phyloP scores from a whole-genome alignment of 2,888 invertebrate genomes.

The Kryphioiulus occultus region DNA sequence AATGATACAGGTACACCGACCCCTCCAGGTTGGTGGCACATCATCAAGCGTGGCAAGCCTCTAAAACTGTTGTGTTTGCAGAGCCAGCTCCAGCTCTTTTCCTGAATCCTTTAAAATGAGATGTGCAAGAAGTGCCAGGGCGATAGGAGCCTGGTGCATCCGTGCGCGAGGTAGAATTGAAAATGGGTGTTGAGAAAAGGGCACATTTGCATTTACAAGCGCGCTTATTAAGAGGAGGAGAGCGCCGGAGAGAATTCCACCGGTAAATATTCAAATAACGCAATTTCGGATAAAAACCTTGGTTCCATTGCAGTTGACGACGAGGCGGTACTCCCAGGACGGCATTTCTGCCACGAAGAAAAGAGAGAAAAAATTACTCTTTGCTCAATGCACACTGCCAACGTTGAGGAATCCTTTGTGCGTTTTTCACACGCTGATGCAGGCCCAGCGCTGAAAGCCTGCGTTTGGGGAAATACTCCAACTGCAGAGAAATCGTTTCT shows the following conservation, averaged over 20 bases:
- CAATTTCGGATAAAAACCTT: background rate
- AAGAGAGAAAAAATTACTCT: background rate
- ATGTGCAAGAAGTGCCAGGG: background rate
- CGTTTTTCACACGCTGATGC: background rate
- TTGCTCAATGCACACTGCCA: constrained; percentile 17
- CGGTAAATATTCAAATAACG: constrained; percentile 23
- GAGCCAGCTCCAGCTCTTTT: background rate
- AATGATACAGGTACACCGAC: too few species aligned
- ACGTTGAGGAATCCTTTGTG: background rate
- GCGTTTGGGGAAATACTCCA: background rate
- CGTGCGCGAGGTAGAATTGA: background rate
- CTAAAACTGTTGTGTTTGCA: background rate
- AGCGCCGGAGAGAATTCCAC: background rate
- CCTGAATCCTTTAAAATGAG: background rate
- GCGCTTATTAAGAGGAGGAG: constrained; percentile 9
- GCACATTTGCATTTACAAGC: constrained; percentile 23
- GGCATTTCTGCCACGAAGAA: background rate
- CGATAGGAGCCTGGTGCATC: background rate
- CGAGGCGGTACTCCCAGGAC: background rate
- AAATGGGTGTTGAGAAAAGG: constrained; percentile 17
- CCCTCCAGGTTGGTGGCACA: background rate
- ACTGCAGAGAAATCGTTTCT: background rate
- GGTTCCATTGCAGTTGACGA: constrained; percentile 23
- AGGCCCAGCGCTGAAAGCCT: background rate
- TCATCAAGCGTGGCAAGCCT: background rate